Base-by-base conservation (phyloP, 92 coral and sea anemone genomes). In the Galaxea fascicularis region DNA sequence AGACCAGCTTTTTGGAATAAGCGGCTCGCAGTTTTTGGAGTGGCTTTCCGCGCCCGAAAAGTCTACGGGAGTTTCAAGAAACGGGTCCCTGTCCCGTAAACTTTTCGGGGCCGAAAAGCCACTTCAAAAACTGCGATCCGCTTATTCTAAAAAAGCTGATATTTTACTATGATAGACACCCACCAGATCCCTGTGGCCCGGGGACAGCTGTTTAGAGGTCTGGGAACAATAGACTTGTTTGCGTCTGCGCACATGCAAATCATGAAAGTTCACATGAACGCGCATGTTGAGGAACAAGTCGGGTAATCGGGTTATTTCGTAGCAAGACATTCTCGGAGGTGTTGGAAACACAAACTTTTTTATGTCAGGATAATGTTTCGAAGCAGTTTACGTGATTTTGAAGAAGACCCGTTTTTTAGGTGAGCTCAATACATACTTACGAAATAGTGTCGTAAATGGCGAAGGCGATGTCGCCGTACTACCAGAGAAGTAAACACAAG, bases 341-440 rank as follows among this genome's bases (percentile, higher is more conserved):
- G 8, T 45, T 13, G 29, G 46, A 65, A 11, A 35, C 35, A 18
- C 63, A 22, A 51, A 17, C 64, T 20, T 20, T 47, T 21, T 11
- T 8, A 18, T 51, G 35, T 65, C 16, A 21, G 17, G 20, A 65
- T 16, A 30, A 82, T 82, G 86, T 82, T 69, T 74, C 82, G 82
- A 44, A 22, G 59, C 46, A 15, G 14, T 41, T 89, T 90, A 45
- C 82, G 88, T 27, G 90, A 90, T 49, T 94, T 94, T 73, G 98
- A 92, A 78, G 98, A 94, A 49, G 98, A 94, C 28, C 95, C 98
- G 0, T 94, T 94, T 63, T 94, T 94, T 91, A 92, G 98, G 98
- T 94, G 67, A 65, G 86, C 30, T 0, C 16, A 5, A 1, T 65
- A 6, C 39, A 1, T 11, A 5, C 51, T 45, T 45, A 20, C 1